A percentile compares a stretch with the other conserved stretches of the same genome.
Conservation (phyloP, 1,140 invertebrate genomes). For the Drosophila triauraria region DNA sequence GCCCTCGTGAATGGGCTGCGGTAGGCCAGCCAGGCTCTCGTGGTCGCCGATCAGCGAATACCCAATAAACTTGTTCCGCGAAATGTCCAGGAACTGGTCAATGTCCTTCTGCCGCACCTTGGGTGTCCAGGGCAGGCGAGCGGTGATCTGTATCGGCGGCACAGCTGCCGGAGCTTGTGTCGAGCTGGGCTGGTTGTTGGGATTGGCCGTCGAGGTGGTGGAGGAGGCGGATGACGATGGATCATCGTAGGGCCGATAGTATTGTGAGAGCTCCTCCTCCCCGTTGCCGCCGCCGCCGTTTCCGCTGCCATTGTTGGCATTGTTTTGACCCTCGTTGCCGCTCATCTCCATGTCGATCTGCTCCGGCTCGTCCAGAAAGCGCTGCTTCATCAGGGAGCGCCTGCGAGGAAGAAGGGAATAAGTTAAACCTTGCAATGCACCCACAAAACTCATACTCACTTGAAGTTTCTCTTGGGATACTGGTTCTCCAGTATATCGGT, state of each 20-base stretch:
- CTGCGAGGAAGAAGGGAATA: slow-evolving; percentile 16
- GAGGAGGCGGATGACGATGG: slow-evolving; percentile 71
- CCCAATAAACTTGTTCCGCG: slow-evolving; percentile 97
- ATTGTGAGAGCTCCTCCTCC: slow-evolving; percentile 86
- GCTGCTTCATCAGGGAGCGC: slow-evolving; percentile 90
- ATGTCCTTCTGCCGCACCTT: slow-evolving; percentile 98
- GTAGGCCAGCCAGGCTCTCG: slow-evolving; percentile 95
- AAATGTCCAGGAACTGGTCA: slow-evolving; percentile 95
- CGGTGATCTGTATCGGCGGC: slow-evolving; percentile 78
- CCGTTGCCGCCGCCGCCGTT: slow-evolving; percentile 77
- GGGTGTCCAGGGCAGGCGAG: slow-evolving; percentile 94
- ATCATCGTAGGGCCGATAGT: slow-evolving; percentile 86
- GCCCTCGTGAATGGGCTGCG: slow-evolving; percentile 97
- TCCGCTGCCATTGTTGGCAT: slow-evolving; percentile 61
- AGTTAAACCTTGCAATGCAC: too few species aligned
- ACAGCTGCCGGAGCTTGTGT: slow-evolving; percentile 55
- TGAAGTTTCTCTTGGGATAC: slow-evolving; percentile 90
- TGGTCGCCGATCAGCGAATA: slow-evolving; percentile 94
- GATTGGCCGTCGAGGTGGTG: slow-evolving; percentile 71
- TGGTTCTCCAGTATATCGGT: slow-evolving; percentile 96
- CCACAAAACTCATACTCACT: slow-evolving; percentile 57
- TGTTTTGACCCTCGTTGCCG: slow-evolving; percentile 68
- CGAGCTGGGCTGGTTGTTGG: slow-evolving; percentile 75
- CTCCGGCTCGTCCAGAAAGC: slow-evolving; percentile 94
- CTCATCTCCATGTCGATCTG: slow-evolving; percentile 89